Evolutionary conservation across 2,888 invertebrate species (phyloP).

Genomic region (Drosophila setosimentum): DNA sequence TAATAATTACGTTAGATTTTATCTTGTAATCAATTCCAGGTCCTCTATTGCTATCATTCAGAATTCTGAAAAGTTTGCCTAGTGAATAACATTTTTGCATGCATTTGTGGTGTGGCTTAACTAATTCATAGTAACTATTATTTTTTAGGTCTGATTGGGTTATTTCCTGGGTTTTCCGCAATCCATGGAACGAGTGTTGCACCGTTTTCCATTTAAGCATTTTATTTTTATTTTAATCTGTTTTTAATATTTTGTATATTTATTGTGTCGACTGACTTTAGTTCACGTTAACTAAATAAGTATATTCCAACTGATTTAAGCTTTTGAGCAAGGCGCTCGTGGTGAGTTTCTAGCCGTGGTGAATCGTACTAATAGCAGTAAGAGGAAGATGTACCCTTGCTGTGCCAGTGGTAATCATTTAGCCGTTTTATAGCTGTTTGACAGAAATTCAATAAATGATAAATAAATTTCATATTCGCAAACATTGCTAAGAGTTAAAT

Average conservation of each 20-base stretch:
- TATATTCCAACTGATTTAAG: background rate
- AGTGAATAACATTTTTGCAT: background rate
- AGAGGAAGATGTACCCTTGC: background rate
- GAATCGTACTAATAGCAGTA: background rate
- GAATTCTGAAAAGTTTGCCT: no score
- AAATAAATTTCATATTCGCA: background rate
- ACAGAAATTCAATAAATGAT: background rate
- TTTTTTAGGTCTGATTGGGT: background rate
- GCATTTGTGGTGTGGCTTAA: background rate
- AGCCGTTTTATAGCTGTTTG: background rate
- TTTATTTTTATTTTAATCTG: background rate
- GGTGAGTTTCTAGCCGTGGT: background rate
- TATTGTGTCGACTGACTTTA: background rate
- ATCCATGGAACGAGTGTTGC: background rate
- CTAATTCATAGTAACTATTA: background rate
- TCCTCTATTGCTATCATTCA: no score
- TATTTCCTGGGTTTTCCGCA: background rate
- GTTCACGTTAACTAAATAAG: background rate
- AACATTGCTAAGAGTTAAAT: background rate
- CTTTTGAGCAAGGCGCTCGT: background rate
- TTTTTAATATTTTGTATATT: background rate
- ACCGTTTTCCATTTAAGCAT: background rate
- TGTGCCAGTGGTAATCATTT: background rate
- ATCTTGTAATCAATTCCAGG: no score
- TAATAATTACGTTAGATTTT: no score